These are phyloP conservation scores for Drosophila parabipectinata DNA, from an alignment of 1,140 invertebrate genomes.

Conservation along the genomic window DNA sequence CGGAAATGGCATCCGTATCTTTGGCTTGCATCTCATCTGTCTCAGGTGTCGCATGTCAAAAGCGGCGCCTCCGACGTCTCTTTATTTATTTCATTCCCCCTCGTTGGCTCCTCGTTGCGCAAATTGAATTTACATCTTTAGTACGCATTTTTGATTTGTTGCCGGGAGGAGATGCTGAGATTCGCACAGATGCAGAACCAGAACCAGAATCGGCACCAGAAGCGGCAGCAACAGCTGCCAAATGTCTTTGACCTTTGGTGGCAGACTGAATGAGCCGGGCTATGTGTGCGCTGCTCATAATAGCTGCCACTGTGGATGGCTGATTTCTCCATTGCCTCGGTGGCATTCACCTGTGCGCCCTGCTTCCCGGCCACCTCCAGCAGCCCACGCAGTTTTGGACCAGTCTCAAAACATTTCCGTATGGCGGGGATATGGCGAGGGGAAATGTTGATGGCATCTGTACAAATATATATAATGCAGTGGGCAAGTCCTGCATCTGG, in stretches of 20 bases:
- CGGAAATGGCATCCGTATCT: constrained; percentile 53
- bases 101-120: constrained; percentile 17
- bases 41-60: constrained; percentile 74
- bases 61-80: constrained; percentile 38
- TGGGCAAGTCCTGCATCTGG: constrained; percentile 17
- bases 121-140: constrained; percentile 81
- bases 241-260: constrained; percentile 73
- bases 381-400: constrained; percentile 56
- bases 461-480: constrained; percentile 65
- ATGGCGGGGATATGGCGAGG: constrained; percentile 5
- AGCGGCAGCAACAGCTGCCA: constrained; percentile 38
- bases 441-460: constrained; percentile 57
- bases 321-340: constrained; percentile 52
- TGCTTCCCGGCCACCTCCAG: constrained; percentile 12
- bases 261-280: constrained; percentile 21
- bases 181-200: constrained; percentile 37
- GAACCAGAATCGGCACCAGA: constrained; percentile 16
- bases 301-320: constrained; percentile 49
- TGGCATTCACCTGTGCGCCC: constrained; percentile 75
- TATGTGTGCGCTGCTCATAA: constrained; percentile 48
- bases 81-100: constrained; percentile 28
- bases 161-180: constrained; percentile 32
- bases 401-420: constrained; percentile 65
- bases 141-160: constrained; percentile 80
- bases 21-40: constrained; percentile 24